phyloP scores from a whole-genome alignment of 2,888 invertebrate species.

The Arctia plantaginis region DNA sequence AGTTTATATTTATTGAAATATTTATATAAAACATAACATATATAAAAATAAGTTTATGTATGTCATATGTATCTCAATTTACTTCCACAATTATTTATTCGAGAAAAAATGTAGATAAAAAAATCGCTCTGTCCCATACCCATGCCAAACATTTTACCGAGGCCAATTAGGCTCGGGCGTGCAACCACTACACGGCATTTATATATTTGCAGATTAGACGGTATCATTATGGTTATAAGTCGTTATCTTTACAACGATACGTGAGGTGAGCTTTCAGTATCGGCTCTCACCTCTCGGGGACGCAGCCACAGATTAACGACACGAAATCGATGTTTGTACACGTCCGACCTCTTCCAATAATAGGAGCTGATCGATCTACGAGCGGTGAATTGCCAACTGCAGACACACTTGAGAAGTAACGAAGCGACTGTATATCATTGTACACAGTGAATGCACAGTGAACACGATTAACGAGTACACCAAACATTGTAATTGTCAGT shows the following conservation, averaged over 20 bases:
- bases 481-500: constrained; percentile 73
- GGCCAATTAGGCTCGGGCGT: constrained; percentile 44
- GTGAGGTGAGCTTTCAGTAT: constrained; percentile 78
- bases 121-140: constrained; percentile 18
- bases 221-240: constrained; percentile 78
- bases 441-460: constrained; percentile 46
- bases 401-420: constrained; percentile 80
- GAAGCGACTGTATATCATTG: constrained; percentile 72
- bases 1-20: constrained; percentile 43
- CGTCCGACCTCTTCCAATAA: constrained; percentile 85
- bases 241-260: constrained; percentile 75
- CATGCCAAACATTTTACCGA: constrained; percentile 38
- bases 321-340: constrained; percentile 86
- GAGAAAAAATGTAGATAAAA: constrained; percentile 17
- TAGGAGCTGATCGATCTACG: constrained; percentile 82
- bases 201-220: constrained; percentile 59
- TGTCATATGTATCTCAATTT: constrained; percentile 35
- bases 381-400: constrained; percentile 80
- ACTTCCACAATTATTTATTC: constrained; percentile 5
- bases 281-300: constrained; percentile 76
- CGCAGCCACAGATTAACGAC: constrained; percentile 79
- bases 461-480: constrained; percentile 60
- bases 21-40: constrained; percentile 32
- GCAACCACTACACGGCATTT: constrained; percentile 42
- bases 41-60: constrained; percentile 28